phyloP scores from a whole-genome alignment of 2,113 vertebrate genomes.

The Grallaria varia region DNA sequence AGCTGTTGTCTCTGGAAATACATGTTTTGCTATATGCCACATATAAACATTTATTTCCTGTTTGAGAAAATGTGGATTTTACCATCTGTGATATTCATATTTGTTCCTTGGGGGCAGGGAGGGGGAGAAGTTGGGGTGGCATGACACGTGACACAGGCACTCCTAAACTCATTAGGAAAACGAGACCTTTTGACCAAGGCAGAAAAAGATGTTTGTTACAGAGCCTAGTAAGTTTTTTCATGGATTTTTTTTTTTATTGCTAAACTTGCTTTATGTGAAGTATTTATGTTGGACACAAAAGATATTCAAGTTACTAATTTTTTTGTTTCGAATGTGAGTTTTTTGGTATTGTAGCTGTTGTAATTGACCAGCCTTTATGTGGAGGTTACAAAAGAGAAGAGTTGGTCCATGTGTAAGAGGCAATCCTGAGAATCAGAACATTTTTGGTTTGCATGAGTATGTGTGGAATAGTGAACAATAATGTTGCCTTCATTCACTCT shows the following conservation, averaged over 20 bases:
- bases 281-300: not conserved
- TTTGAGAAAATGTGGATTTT: not conserved
- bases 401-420: not conserved
- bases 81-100: slow-evolving; percentile 17
- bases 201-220: not conserved
- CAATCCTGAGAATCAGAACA: not conserved
- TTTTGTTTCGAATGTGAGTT: not conserved
- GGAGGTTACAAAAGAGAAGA: not conserved
- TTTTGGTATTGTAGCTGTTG: not conserved
- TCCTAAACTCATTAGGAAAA: not conserved
- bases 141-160: slow-evolving; percentile 25
- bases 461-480: not conserved
- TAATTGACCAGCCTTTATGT: not conserved
- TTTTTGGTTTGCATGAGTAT: not conserved
- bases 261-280: not conserved
- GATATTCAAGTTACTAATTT: not conserved
- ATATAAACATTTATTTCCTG: slow-evolving; percentile 50
- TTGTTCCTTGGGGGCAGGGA: not conserved
- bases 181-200: not conserved
- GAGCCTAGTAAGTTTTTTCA: not conserved
- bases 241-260: not conserved
- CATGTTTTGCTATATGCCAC: not conserved
- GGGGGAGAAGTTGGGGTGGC: not conserved
- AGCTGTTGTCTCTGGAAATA: slow-evolving; percentile 39
- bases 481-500: rapidly evolving